phyloP scores from a whole-genome alignment of 2,888 invertebrate genomes.

The Horisme vitalbata region DNA sequence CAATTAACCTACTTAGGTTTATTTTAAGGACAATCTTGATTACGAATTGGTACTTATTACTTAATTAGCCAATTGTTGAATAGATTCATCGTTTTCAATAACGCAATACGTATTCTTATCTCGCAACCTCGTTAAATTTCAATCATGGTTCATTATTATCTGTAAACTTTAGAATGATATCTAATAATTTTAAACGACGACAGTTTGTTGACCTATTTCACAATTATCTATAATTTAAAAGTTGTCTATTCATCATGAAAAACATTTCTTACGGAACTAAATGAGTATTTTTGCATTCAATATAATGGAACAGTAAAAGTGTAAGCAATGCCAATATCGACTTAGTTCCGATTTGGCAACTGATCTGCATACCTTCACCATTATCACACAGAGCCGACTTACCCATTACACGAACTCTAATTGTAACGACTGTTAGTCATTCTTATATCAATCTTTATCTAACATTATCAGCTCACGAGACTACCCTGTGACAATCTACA shows the following conservation, averaged over 20 bases:
- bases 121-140: conserved; percentile 33
- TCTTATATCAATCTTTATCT: conserved; percentile 11
- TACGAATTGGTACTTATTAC: background rate
- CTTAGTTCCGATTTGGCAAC: conserved; percentile 20
- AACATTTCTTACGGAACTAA: background rate
- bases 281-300: background rate
- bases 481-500: background rate
- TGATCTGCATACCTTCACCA: conserved; percentile 14
- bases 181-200: conserved; percentile 9
- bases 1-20: conserved; percentile 11
- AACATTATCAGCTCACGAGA: conserved; percentile 8
- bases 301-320: conserved; percentile 8
- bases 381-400: conserved; percentile 3
- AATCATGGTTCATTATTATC: conserved; percentile 17
- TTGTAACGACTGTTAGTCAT: conserved; percentile 6
- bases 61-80: conserved; percentile 7
- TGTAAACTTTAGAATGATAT: conserved; percentile 10
- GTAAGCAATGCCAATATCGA: conserved; percentile 7
- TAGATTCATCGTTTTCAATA: conserved; percentile 12
- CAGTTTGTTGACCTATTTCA: conserved; percentile 32
- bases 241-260: conserved; percentile 1
- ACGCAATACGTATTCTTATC: conserved; percentile 35
- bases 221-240: conserved; percentile 10
- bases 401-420: conserved; percentile 14
- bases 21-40: conserved; percentile 11